Conservation (phyloP, 2,888 invertebrate genomes). For the Choristoneura rosaceana region DNA sequence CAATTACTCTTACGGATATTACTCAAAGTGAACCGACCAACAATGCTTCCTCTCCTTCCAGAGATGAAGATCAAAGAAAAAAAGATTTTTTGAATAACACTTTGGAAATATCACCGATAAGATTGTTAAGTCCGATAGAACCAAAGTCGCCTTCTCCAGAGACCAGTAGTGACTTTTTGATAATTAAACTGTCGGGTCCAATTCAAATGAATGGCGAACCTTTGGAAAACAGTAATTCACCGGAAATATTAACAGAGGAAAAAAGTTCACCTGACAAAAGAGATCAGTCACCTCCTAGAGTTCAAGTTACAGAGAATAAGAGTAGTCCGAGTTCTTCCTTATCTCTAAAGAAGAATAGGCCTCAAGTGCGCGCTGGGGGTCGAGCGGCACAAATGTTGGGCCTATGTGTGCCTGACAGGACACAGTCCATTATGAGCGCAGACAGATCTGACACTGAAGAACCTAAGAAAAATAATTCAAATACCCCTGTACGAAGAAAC, state of each 20-base stretch:
- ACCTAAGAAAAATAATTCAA: slow-evolving; percentile 58
- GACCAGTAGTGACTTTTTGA: slow-evolving; percentile 69
- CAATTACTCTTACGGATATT: slow-evolving; percentile 33
- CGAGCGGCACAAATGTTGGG: slow-evolving; percentile 81
- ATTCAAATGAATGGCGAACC: slow-evolving; percentile 76
- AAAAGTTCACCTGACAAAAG: slow-evolving; percentile 74
- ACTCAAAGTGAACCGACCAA: slow-evolving; percentile 49
- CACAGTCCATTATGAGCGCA: slow-evolving; percentile 56
- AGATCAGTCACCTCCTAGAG: slow-evolving; percentile 74
- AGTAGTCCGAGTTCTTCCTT: slow-evolving; percentile 72
- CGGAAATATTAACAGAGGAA: slow-evolving; percentile 80
- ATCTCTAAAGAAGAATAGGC: slow-evolving; percentile 74
- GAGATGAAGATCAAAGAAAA: slow-evolving; percentile 71
- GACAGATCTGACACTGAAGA: slow-evolving; percentile 65
- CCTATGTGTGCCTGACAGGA: slow-evolving; percentile 69
- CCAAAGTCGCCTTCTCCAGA: slow-evolving; percentile 68
- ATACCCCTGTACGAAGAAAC: slow-evolving; percentile 68
- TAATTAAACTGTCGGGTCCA: slow-evolving; percentile 71
- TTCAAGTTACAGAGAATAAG: slow-evolving; percentile 54
- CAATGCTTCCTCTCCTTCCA: slow-evolving; percentile 71
- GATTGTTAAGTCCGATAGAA: slow-evolving; percentile 71
- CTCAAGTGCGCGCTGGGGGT: slow-evolving; percentile 69
- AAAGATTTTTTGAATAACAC: slow-evolving; percentile 85
- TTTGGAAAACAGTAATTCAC: slow-evolving; percentile 68
- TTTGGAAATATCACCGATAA: slow-evolving; percentile 87